phyloP scores from a whole-genome alignment of 2,888 invertebrate species.

The Cerastis rubricosa region DNA sequence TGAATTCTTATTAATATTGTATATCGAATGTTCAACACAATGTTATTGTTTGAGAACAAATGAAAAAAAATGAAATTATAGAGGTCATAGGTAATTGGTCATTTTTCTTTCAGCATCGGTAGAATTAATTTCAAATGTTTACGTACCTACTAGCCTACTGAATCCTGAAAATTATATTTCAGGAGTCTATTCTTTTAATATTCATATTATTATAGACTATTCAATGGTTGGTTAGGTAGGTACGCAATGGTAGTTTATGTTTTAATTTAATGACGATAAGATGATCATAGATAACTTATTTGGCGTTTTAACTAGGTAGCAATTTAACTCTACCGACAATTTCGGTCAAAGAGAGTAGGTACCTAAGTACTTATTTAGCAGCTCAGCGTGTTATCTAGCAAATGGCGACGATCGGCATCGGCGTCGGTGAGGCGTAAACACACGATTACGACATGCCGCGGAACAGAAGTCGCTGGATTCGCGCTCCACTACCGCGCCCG shows the following conservation, averaged over 20 bases:
- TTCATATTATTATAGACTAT: not conserved
- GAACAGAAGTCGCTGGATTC: conserved; percentile 85
- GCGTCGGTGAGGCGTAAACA: conserved; percentile 71
- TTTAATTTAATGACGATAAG: not conserved
- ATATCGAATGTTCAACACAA: no score
- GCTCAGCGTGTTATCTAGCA: conserved; percentile 45
- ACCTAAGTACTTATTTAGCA: conserved; percentile 30
- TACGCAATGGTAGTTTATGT: not conserved
- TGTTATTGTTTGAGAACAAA: no score
- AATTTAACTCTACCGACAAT: not conserved
- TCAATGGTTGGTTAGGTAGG: not conserved
- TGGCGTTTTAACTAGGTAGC: not conserved
- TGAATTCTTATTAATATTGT: no score
- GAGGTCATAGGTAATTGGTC: no score
- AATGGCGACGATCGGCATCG: conserved; percentile 65
- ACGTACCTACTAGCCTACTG: not conserved
- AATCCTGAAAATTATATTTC: not conserved
- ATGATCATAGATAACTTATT: not conserved
- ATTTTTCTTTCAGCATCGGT: not conserved
- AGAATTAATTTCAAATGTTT: not conserved
- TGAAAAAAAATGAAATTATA: no score
- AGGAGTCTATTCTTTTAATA: not conserved
- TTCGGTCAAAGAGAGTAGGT: not conserved
- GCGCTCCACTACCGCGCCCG: conserved; percentile 84
- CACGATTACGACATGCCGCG: conserved; percentile 83